A percentile compares a stretch with the other conserved stretches of the same genome.
Conservation (phyloP, 2,888 invertebrate species). For the Caenorhabditis plicata region DNA sequence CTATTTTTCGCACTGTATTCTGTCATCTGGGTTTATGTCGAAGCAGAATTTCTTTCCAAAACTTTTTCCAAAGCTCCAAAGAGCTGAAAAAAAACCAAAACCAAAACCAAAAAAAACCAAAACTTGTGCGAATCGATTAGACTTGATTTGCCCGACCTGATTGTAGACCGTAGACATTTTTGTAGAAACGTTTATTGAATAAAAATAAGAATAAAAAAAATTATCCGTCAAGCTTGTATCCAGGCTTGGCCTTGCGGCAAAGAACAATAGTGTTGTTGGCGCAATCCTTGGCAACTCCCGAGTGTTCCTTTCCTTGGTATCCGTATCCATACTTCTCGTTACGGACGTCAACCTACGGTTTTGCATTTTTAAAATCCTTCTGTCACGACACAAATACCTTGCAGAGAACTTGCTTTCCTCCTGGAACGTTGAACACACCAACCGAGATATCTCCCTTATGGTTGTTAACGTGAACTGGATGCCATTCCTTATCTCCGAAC, state of each 20-base stretch:
- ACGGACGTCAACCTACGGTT: constrained; percentile 41
- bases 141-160: too few species aligned
- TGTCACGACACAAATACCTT: constrained; percentile 32
- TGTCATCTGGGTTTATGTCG: too few species aligned
- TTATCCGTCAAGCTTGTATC: constrained; percentile 51
- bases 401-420: constrained; percentile 59
- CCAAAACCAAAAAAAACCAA: too few species aligned
- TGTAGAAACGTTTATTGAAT: too few species aligned
- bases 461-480: constrained; percentile 52
- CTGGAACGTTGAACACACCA: constrained; percentile 45
- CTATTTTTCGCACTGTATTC: too few species aligned
- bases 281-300: constrained; percentile 14
- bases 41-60: too few species aligned
- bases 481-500: constrained; percentile 51
- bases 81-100: too few species aligned
- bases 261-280: constrained; percentile 40
- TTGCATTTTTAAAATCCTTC: not conserved
- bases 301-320: constrained; percentile 47
- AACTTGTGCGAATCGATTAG: too few species aligned
- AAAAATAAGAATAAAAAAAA: too few species aligned
- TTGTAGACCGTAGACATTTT: too few species aligned
- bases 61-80: too few species aligned
- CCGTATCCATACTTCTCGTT: constrained; percentile 56
- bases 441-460: constrained; percentile 57
- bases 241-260: constrained; percentile 51